A percentile compares a stretch with the other conserved stretches of the same genome.
Conservation (phyloP, 2,888 invertebrate genomes). For the Oconnorella tubifera region DNA sequence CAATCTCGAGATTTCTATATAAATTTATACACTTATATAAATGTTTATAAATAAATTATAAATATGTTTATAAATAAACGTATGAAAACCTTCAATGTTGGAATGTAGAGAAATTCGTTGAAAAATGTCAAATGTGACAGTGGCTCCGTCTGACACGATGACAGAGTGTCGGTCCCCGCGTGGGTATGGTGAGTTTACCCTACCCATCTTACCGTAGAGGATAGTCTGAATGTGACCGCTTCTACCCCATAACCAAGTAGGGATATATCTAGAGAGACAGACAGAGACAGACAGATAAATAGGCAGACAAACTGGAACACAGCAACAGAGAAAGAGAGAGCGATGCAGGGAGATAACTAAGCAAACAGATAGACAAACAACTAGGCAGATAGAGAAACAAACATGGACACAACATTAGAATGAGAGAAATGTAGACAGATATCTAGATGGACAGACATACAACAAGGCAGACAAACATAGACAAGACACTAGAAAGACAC, state of each 20-base stretch:
- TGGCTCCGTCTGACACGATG: conserved; percentile 76
- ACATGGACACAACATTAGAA: too few relatives aligned
- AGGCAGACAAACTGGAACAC: background rate
- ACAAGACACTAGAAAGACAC: too few relatives aligned
- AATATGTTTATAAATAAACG: too few relatives aligned
- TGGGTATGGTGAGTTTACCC: conserved; percentile 83
- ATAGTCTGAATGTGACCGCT: conserved; percentile 93
- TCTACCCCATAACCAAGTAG: conserved; percentile 88
- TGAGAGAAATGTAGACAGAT: too few relatives aligned
- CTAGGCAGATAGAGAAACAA: too few relatives aligned
- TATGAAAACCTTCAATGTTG: too few relatives aligned
- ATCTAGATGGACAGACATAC: too few relatives aligned
- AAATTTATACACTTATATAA: too few relatives aligned
- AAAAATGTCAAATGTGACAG: conserved; percentile 86
- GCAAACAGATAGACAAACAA: too few relatives aligned
- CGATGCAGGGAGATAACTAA: background rate
- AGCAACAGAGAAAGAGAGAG: background rate
- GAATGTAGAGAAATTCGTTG: conserved; percentile 64
- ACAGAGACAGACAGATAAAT: background rate
- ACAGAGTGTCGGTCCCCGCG: conserved; percentile 73
- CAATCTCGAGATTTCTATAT: too few relatives aligned
- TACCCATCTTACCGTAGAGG: conserved; percentile 70
- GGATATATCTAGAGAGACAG: conserved; percentile 78
- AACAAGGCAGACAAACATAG: too few relatives aligned
- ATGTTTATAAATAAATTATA: too few relatives aligned